A percentile compares a stretch with the other conserved stretches of the same genome.
Evolutionary conservation across 2,888 invertebrate species (phyloP).

Genomic region (Leptopterna dolabrata): DNA sequence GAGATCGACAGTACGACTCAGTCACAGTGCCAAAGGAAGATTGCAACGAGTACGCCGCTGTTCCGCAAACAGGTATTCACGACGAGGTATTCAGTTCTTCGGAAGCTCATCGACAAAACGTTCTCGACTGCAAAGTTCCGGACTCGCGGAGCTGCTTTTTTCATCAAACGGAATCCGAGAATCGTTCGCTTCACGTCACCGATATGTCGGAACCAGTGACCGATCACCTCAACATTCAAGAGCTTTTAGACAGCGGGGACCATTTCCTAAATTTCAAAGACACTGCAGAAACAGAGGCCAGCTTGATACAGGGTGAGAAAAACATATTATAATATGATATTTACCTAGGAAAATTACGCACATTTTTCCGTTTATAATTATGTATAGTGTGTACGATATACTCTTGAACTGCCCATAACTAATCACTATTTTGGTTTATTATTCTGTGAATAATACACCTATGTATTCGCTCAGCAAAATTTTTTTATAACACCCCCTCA

Average conservation of each 20-base stretch:
- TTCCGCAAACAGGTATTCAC: not conserved
- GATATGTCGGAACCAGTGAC: not conserved
- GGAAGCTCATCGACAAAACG: not conserved
- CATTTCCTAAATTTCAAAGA: not conserved
- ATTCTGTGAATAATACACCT: too few species aligned
- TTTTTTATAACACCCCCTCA: too few species aligned
- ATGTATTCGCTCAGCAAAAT: too few species aligned
- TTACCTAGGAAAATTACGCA: too few species aligned
- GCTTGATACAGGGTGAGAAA: not conserved
- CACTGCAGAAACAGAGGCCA: not conserved
- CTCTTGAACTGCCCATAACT: too few species aligned
- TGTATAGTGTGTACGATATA: too few species aligned
- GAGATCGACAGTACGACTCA: not conserved
- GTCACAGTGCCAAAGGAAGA: not conserved
- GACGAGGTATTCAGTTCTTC: not conserved
- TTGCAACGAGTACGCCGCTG: not conserved
- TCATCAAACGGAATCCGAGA: not conserved
- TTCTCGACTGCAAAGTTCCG: not conserved
- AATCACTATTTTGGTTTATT: too few species aligned
- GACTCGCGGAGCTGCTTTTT: not conserved
- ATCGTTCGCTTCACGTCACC: not conserved
- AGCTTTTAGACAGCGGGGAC: not conserved
- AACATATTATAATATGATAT: not conserved
- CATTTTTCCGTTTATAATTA: too few species aligned
- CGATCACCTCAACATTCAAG: not conserved